These are phyloP conservation scores for Telmatochromis bifrenatus DNA, from an alignment of 2,113 vertebrate species.

Conservation along the genomic window DNA sequence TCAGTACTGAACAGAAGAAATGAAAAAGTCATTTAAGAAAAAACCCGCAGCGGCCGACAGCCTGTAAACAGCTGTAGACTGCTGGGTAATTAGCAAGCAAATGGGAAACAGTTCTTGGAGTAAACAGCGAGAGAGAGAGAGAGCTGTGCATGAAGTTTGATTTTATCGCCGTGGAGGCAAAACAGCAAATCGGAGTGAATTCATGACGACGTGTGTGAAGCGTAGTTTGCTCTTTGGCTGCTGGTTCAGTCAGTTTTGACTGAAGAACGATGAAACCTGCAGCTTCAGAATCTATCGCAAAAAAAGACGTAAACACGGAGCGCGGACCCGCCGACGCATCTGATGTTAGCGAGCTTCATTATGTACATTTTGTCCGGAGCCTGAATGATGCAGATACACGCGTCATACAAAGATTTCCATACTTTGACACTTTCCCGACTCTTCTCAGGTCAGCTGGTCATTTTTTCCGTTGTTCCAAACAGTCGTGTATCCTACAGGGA, in stretches of 20 bases:
- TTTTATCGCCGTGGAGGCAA: not conserved
- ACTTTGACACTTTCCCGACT: not conserved
- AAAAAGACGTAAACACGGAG: accelerated
- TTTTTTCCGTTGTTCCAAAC: not conserved
- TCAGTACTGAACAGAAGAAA: not conserved
- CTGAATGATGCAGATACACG: not conserved
- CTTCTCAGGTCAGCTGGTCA: not conserved
- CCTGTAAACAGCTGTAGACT: not conserved
- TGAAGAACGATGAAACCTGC: not conserved
- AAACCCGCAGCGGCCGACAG: accelerated
- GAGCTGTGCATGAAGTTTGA: not conserved
- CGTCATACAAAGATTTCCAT: not conserved
- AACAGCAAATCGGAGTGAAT: accelerated
- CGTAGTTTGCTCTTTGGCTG: not conserved
- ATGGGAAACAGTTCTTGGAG: not conserved
- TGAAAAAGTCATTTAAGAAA: not conserved
- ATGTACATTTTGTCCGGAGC: accelerated
- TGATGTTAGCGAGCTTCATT: not conserved
- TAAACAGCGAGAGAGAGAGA: accelerated
- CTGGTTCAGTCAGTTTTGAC: accelerated
- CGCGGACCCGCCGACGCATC: accelerated
- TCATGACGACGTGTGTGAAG: not conserved
- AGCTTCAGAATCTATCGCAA: not conserved
- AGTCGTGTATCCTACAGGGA: not conserved
- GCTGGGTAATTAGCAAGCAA: accelerated